Evolutionary conservation across 37 sponge, comb jelly and placozoan species (phyloP).

Genomic region (Spongia lamella): DNA sequence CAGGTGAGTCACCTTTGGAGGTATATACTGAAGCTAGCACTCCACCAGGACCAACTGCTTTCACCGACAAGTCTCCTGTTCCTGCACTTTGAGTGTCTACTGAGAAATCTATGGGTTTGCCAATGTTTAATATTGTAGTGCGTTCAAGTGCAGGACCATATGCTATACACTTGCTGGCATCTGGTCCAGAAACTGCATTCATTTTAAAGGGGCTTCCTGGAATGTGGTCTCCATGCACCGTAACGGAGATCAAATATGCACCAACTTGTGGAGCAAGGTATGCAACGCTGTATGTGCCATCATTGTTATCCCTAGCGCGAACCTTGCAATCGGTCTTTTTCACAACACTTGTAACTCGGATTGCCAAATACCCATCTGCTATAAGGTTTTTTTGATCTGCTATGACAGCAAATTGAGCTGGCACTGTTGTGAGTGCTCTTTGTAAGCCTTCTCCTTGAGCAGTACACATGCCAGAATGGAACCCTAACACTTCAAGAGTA

Average conservation of each 20-base stretch:
- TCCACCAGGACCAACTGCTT: slow-evolving; percentile 64
- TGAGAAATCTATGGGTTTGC: slow-evolving; percentile 77
- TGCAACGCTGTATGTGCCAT: slow-evolving; percentile 76
- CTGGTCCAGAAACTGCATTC: slow-evolving; percentile 54
- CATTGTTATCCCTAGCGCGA: slow-evolving; percentile 62
- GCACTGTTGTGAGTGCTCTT: slow-evolving; percentile 49
- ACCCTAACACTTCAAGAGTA: slow-evolving; percentile 21
- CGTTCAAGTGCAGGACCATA: slow-evolving; percentile 54
- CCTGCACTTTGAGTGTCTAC: slow-evolving; percentile 79
- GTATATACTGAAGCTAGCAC: slow-evolving; percentile 54
- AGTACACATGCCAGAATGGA: slow-evolving; percentile 35
- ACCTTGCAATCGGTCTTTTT: slow-evolving; percentile 50
- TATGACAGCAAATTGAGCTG: slow-evolving; percentile 63
- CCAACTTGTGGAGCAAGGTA: slow-evolving; percentile 61
- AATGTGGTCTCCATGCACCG: slow-evolving; percentile 46
- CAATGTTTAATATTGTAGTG: slow-evolving; percentile 56
- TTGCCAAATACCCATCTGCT: slow-evolving; percentile 40
- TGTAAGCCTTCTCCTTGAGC: slow-evolving; percentile 67
- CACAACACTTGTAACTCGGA: slow-evolving; percentile 48
- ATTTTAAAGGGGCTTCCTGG: slow-evolving; percentile 78
- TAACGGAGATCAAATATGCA: slow-evolving; percentile 58
- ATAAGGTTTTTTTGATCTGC: slow-evolving; percentile 48
- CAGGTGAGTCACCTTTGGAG: slow-evolving; percentile 47
- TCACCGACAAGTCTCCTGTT: slow-evolving; percentile 60
- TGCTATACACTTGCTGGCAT: slow-evolving; percentile 47